Conservation (phyloP, 2,797 vertebrate genomes). For the Alca torda region DNA sequence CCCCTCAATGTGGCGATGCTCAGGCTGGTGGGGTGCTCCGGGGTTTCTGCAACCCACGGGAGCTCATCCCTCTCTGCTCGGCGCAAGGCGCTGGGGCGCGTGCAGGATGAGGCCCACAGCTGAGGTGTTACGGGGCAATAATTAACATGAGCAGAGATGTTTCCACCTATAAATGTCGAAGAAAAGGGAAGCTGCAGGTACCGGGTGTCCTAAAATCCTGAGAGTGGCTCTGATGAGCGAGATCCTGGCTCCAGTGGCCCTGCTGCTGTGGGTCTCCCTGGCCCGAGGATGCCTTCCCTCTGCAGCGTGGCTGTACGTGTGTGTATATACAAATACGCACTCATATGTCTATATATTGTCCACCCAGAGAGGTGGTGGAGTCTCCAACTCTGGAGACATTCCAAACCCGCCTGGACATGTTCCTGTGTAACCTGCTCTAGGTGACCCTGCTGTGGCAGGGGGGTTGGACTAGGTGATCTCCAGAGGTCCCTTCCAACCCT, state of each 20-base stretch:
- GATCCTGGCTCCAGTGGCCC: background rate
- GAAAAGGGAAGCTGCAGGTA: background rate
- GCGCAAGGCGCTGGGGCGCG: fast-evolving
- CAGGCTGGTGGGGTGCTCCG: background rate
- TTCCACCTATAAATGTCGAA: background rate
- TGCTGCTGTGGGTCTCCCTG: background rate
- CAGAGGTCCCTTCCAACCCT: no score
- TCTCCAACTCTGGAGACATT: no score
- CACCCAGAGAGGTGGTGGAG: no score
- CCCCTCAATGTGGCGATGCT: fast-evolving
- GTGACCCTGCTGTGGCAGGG: no score
- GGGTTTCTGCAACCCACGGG: background rate
- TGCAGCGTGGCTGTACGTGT: background rate
- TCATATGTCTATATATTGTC: background rate
- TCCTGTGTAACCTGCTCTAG: no score
- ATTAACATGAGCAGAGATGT: background rate
- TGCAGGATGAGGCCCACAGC: background rate
- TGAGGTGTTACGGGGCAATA: background rate
- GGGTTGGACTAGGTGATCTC: no score
- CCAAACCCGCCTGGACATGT: no score
- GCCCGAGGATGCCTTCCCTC: background rate
- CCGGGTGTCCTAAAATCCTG: background rate
- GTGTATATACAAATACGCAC: background rate
- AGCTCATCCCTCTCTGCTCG: background rate
- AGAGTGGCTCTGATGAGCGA: background rate